Conservation (phyloP, 2,888 invertebrate genomes). For the Molorchus minor region DNA sequence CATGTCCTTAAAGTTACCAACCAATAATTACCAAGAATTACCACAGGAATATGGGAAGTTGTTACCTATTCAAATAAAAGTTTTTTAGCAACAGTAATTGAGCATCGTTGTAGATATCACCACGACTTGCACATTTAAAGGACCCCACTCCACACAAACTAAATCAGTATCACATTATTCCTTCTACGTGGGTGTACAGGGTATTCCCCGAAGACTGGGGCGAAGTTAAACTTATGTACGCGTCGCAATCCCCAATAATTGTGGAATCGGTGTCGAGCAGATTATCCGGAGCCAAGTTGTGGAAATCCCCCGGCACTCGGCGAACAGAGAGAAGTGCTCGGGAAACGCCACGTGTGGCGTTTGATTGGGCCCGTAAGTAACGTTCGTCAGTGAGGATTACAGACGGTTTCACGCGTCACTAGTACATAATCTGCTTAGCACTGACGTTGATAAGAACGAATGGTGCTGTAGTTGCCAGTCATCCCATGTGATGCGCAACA, state of each 20-base stretch:
- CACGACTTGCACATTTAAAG: too few species aligned
- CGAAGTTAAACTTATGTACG: constrained; percentile 40
- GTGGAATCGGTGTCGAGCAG: constrained; percentile 56
- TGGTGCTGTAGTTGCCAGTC: constrained; percentile 61
- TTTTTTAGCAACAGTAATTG: too few species aligned
- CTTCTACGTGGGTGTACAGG: constrained; percentile 37
- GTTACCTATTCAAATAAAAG: too few species aligned
- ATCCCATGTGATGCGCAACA: constrained; percentile 42
- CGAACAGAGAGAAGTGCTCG: constrained; percentile 48
- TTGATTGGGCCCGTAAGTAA: constrained; percentile 62
- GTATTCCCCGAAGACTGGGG: constrained; percentile 26
- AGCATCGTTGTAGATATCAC: too few species aligned
- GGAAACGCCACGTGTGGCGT: constrained; percentile 59
- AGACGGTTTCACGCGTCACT: constrained; percentile 65
- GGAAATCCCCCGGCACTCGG: constrained; percentile 49
- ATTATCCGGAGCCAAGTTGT: constrained; percentile 20
- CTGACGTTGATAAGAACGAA: constrained; percentile 71
- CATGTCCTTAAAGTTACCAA: too few species aligned
- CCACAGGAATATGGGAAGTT: too few species aligned
- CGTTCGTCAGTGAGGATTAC: constrained; percentile 63
- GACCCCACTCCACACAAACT: too few species aligned
- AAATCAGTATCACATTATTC: background rate
- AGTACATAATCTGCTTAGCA: constrained; percentile 68
- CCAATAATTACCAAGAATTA: too few species aligned
- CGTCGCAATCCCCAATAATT: constrained; percentile 53